Evolutionary conservation across 2,113 vertebrate species (phyloP).

Genomic region (Piaya cayana): DNA sequence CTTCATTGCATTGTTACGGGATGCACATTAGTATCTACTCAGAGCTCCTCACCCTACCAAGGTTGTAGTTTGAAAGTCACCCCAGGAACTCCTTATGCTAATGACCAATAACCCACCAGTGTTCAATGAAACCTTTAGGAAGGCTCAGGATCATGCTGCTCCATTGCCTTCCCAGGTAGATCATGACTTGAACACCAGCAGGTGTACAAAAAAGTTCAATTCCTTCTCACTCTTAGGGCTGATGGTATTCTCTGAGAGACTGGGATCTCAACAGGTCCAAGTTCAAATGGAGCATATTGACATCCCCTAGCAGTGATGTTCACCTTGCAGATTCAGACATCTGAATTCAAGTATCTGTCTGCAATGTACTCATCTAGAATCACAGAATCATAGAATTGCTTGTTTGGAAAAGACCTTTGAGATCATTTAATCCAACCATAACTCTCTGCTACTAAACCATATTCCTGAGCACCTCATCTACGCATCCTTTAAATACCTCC

Average conservation of each 20-base stretch:
- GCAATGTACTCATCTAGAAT: neutral
- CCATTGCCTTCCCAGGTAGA: neutral
- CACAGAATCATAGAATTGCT: too few relatives aligned
- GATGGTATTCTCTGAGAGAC: neutral
- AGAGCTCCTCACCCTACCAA: neutral
- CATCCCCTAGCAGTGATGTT: neutral
- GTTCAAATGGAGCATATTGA: too few relatives aligned
- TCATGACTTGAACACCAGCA: neutral
- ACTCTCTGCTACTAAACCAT: too few relatives aligned
- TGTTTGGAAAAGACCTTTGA: too few relatives aligned
- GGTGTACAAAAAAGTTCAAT: neutral
- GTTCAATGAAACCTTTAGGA: neutral
- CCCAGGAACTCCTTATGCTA: neutral
- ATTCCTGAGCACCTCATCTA: too few relatives aligned
- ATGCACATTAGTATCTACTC: neutral
- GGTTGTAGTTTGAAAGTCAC: neutral
- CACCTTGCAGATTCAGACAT: neutral
- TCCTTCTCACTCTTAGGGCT: neutral
- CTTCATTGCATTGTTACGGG: neutral
- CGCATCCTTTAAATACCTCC: too few relatives aligned
- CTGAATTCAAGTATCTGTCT: neutral
- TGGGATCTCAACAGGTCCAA: neutral
- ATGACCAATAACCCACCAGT: neutral
- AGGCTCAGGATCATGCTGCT: neutral
- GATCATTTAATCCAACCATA: too few relatives aligned